A percentile compares a stretch with the other conserved stretches of the same genome.
Evolutionary conservation across 30 jellyfish, hydroid and myxozoan species (phyloP).

Genomic region (Hydractinia echinata): DNA sequence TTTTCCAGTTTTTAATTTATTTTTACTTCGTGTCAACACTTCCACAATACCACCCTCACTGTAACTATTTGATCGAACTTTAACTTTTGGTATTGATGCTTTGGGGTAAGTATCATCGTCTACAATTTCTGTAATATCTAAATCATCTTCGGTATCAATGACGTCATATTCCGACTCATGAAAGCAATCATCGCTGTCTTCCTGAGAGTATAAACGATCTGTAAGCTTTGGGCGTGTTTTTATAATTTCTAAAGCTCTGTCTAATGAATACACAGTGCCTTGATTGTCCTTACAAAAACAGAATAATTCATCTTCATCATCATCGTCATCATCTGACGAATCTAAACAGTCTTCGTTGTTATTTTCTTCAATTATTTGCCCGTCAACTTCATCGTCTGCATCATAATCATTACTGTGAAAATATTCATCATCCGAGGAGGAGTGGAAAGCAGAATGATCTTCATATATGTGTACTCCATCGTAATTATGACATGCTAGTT

Average conservation of each 20-base stretch:
- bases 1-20: conserved; percentile 33
- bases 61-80: conserved; percentile 30
- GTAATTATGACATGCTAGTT: no score
- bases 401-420: conserved; percentile 56
- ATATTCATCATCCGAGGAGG: conserved; percentile 49
- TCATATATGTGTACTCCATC: no score
- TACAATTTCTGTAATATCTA: neutral
- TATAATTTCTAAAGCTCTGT: conserved; percentile 47
- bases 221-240: conserved; percentile 55
- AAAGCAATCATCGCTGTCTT: conserved; percentile 90
- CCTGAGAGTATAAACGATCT: conserved; percentile 50
- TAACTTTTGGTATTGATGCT: neutral
- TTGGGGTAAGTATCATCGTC: conserved; percentile 1
- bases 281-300: conserved; percentile 1
- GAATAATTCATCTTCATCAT: conserved; percentile 30
- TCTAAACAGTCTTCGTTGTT: neutral
- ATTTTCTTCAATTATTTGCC: conserved; percentile 9
- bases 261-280: conserved; percentile 20
- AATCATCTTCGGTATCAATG: conserved; percentile 70
- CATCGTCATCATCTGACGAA: neutral
- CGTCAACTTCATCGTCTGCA: conserved; percentile 94
- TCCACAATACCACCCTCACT: conserved; percentile 1
- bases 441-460: no score
- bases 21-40: neutral
- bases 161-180: conserved; percentile 97